Percentiles rank a stretch among this genome's conserved stretches.
Evolutionary conservation across 2,888 invertebrate genomes (phyloP).

Genomic region (Acanthopleura granulata): DNA sequence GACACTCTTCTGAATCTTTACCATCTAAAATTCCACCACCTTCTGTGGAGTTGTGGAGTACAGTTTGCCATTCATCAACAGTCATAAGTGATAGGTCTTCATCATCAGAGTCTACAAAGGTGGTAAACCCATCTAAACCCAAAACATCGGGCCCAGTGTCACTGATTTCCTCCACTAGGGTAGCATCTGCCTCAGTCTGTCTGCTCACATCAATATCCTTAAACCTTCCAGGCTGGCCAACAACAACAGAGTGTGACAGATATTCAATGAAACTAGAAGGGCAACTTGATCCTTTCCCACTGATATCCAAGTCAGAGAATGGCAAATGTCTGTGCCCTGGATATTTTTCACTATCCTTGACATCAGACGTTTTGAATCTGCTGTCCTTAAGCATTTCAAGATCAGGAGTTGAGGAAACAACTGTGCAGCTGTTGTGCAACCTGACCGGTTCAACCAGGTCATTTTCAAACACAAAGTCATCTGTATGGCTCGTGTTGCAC

Average conservation of each 20-base stretch:
- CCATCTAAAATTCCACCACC: neutral
- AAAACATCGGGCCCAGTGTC: neutral
- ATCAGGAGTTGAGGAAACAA: neutral
- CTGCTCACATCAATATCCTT: conserved; percentile 4
- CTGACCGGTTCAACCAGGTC: neutral
- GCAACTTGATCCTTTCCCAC: neutral
- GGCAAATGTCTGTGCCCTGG: neutral
- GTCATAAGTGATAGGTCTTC: neutral
- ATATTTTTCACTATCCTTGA: neutral
- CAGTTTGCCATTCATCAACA: neutral
- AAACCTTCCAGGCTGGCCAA: neutral
- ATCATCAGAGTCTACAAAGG: neutral
- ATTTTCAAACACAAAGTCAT: neutral
- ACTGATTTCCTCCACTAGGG: neutral
- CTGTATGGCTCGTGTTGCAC: neutral
- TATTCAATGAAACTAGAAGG: neutral
- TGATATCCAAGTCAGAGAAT: too few relatives aligned
- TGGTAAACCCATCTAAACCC: neutral
- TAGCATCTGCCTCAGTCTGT: neutral
- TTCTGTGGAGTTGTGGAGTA: neutral
- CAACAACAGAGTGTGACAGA: neutral
- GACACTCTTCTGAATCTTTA: neutral
- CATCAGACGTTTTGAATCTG: neutral
- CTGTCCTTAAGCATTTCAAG: neutral
- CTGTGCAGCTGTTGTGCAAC: neutral